A percentile compares a stretch with the other conserved stretches of the same genome.
phyloP scores from a whole-genome alignment of 2,113 vertebrate species.

The Xiphophorus maculatus region DNA sequence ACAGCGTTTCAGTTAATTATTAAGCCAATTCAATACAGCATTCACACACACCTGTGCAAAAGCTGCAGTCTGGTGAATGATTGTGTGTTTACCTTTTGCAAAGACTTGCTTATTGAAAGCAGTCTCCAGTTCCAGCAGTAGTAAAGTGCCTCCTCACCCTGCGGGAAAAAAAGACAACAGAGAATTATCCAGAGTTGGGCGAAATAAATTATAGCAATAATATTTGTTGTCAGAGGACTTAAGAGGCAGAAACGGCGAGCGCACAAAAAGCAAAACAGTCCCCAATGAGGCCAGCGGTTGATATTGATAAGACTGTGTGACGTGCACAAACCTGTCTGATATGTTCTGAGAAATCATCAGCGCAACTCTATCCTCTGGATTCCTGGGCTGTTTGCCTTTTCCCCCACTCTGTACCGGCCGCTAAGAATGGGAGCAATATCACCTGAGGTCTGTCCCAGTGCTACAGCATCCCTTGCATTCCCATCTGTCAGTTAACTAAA shows the following conservation, averaged over 20 bases:
- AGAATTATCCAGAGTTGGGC: constrained; percentile 78
- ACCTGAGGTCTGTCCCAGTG: constrained; percentile 26
- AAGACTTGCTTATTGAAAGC: constrained; percentile 88
- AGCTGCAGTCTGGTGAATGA: constrained; percentile 63
- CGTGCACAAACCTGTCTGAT: constrained; percentile 4
- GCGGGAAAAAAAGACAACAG: constrained; percentile 76
- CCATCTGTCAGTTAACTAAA: constrained; percentile 51
- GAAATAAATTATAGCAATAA: constrained; percentile 65
- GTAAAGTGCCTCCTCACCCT: constrained; percentile 91
- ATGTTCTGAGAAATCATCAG: constrained; percentile 27
- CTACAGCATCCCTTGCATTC: constrained; percentile 28
- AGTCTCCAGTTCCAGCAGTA: constrained; percentile 88
- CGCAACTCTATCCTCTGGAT: constrained; percentile 34
- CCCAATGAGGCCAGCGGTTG: constrained; percentile 24
- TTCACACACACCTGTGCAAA: constrained; percentile 41
- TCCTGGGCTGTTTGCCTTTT: constrained; percentile 33
- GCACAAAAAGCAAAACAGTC: constrained; percentile 8
- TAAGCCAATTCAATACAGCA: constrained; percentile 61
- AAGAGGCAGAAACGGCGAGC: constrained; percentile 14
- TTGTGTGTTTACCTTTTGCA: constrained; percentile 88
- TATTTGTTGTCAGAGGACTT: constrained; percentile 47
- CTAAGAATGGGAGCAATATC: not conserved
- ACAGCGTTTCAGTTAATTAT: constrained; percentile 66
- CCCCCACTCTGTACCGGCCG: not conserved
- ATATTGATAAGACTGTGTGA: constrained; percentile 28